Evolutionary conservation across 2,888 invertebrate species (phyloP).

Genomic region (Spatulosminthurus flaviceps): DNA sequence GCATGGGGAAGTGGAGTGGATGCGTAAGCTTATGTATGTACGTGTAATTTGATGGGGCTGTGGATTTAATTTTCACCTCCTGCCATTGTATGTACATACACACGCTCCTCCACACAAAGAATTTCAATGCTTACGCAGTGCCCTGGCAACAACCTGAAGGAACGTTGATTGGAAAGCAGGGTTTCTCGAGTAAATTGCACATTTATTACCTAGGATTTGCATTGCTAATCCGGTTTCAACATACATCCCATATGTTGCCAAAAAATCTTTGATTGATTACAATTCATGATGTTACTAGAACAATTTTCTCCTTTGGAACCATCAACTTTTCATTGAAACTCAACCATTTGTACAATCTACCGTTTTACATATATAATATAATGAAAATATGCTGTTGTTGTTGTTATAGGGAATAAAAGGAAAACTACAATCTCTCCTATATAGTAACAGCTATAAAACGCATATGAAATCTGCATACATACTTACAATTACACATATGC

Average conservation of each 20-base stretch:
- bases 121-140: background rate
- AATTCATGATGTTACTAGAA: background rate
- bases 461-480: background rate
- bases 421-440: no score
- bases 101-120: background rate
- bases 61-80: conserved; percentile 10
- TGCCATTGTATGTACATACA: background rate
- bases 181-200: background rate
- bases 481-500: background rate
- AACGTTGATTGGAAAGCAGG: background rate
- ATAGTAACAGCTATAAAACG: no score
- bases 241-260: conserved; percentile 22
- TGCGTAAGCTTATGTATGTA: no score
- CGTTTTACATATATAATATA: no score
- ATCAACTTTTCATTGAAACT: no score
- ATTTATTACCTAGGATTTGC: conserved; percentile 4
- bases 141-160: background rate
- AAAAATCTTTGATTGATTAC: conserved; percentile 26
- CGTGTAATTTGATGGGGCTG: background rate
- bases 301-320: background rate
- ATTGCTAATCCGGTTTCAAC: conserved; percentile 25
- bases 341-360: no score
- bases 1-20: background rate
- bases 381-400: no score
- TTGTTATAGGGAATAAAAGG: no score